Base-by-base conservation (phyloP, 2,888 invertebrate genomes). In the Tuta absoluta region DNA sequence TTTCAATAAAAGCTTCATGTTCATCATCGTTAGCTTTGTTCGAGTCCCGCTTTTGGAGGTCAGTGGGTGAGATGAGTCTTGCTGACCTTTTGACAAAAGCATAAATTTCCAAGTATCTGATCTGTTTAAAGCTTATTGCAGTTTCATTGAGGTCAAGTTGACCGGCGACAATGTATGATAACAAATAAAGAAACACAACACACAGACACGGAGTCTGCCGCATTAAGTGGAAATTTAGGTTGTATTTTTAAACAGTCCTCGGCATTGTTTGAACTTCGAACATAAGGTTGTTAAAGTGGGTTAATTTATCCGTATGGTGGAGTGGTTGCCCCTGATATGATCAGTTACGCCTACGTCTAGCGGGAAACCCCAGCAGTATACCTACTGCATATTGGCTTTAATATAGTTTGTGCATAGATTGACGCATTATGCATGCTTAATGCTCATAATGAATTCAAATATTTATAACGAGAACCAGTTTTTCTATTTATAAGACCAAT, bases 261-360 rank as follows among this genome's bases (percentile, higher is more conserved):
- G 14, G 58, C 19, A 38, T 58, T 45, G 60, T 60, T 60, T n/a
- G 45, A 7, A 10, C 10, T 33, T 45, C 8, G 19, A 19, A 38
- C 19, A 38, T 45, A 24, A 24, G 45, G 60, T 24, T 8, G 60
- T 60, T 24, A 41, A 45, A 45, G 24, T 23, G 7, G 21, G 60
- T 60, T 45, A 45, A 19, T 58, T 58, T 38, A 58, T 37, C 19
- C 28, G 57, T 12, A 41, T 33, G 57, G 37, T 48, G 21, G 23
- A 65, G 65, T 62, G 51, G 57, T n/a, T 65, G 65, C 49, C 65
- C 65, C 63, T 57, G 63, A 63, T 63, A 7, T 41, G 58, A 59
- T 63, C 38, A 28, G 41, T 49, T 21, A 58, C 61, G 41, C 61
- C 33, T 51, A 51, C 51, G 37, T 51, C 19, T 33, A 62, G 23